Conservation (phyloP, 2,113 vertebrate genomes). For the Pungitius pungitius region DNA sequence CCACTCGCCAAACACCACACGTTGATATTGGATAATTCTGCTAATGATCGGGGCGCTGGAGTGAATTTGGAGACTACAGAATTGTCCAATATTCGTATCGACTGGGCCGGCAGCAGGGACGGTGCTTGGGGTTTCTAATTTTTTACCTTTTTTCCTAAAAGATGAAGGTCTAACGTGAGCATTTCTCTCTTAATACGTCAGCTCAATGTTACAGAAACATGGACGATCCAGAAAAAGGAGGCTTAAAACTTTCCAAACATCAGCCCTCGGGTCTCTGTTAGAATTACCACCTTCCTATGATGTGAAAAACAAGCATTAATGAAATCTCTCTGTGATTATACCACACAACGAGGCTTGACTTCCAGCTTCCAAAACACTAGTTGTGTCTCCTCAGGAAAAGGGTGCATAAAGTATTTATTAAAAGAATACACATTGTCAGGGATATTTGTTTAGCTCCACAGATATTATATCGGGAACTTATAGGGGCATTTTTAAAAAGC, state of each 20-base stretch:
- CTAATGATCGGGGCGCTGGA: not conserved
- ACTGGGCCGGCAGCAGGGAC: slow-evolving; percentile 35
- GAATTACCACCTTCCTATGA: not conserved
- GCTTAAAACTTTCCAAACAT: slow-evolving; percentile 20
- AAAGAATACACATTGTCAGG: not conserved
- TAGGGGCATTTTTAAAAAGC: not conserved
- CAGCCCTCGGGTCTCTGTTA: not conserved
- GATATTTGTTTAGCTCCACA: not conserved
- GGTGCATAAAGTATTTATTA: not conserved
- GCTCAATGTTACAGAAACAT: not conserved
- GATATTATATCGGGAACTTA: slow-evolving; percentile 9
- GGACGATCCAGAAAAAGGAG: not conserved
- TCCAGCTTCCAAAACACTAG: not conserved
- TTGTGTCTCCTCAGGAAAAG: not conserved
- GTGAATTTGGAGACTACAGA: slow-evolving; percentile 12
- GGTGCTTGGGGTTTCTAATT: not conserved
- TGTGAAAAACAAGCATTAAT: slow-evolving; percentile 4
- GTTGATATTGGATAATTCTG: slow-evolving; percentile 34
- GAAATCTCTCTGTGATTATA: slow-evolving; percentile 7
- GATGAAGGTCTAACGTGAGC: slow-evolving; percentile 6
- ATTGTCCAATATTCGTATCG: slow-evolving; percentile 31
- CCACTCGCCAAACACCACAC: slow-evolving; percentile 41
- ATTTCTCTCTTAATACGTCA: not conserved
- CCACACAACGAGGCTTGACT: not conserved
- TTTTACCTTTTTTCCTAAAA: not conserved